phyloP scores from a whole-genome alignment of 1,140 invertebrate genomes.

The Aphis craccivora region DNA sequence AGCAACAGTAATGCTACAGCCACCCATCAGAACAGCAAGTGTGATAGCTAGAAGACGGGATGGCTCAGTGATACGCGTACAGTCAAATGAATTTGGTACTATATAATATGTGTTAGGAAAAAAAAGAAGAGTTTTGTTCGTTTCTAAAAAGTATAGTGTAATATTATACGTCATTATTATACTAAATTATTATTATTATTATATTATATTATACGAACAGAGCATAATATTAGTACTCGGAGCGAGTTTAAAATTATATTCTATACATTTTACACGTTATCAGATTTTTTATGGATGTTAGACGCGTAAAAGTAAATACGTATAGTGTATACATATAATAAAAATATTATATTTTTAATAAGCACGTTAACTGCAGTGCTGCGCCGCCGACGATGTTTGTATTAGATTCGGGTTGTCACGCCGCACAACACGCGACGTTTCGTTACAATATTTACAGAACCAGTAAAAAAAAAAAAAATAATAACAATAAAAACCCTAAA shows the following conservation, averaged over 20 bases:
- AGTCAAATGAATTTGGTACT: not conserved
- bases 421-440: slow-evolving; percentile 11
- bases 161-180: not conserved
- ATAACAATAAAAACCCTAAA: not conserved
- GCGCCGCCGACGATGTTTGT: not conserved
- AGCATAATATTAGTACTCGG: not conserved
- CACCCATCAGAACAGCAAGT: slow-evolving; percentile 46
- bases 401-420: not conserved
- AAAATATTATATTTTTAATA: slow-evolving; percentile 33
- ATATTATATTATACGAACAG: not conserved
- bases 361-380: not conserved
- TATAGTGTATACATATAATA: slow-evolving; percentile 20
- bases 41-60: slow-evolving; percentile 47
- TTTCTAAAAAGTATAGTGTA: slow-evolving; percentile 7
- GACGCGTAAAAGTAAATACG: not conserved
- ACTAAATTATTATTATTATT: not conserved
- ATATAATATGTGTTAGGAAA: not conserved
- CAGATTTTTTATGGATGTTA: slow-evolving; percentile 23
- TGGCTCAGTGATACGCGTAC: not conserved
- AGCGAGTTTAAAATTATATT: slow-evolving; percentile 32
- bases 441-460: not conserved
- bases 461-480: too few species aligned
- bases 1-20: slow-evolving; percentile 46
- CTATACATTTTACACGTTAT: slow-evolving; percentile 25
- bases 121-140: not conserved